phyloP scores from a whole-genome alignment of 2,113 vertebrate species.

The Eolophus roseicapilla region DNA sequence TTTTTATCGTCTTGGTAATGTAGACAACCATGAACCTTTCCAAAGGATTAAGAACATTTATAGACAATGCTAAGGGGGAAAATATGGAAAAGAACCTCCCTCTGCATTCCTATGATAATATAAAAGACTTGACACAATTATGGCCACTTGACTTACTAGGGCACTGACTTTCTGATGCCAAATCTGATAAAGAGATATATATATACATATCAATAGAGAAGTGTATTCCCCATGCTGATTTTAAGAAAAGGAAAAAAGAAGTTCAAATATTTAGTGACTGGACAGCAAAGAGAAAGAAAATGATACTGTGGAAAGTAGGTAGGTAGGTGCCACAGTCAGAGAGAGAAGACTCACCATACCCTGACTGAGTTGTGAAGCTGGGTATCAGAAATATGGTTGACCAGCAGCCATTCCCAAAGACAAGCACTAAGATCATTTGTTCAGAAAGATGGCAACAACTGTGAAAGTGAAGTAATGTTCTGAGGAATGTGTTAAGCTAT shows the following conservation, averaged over 20 bases:
- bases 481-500: not conserved
- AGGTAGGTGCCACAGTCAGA: not conserved
- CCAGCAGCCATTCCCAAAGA: not conserved
- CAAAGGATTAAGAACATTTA: not conserved
- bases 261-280: not conserved
- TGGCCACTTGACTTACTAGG: not conserved
- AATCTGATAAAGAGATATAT: not conserved
- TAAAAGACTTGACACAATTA: not conserved
- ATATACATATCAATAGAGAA: not conserved
- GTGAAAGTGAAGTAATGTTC: not conserved
- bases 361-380: not conserved
- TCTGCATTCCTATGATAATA: not conserved
- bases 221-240: not conserved
- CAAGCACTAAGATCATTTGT: not conserved
- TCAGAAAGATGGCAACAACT: not conserved
- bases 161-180: not conserved
- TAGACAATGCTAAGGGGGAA: not conserved
- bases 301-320: not conserved
- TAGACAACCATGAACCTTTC: not conserved
- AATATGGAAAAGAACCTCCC: not conserved
- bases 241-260: not conserved
- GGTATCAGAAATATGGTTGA: not conserved
- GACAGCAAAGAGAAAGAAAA: not conserved
- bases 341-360: not conserved
- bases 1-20: not conserved